Percentiles rank a stretch among this genome's conserved stretches.
These are phyloP conservation scores for Heteromurus nitidus DNA, from an alignment of 2,888 invertebrate species.

Conservation along the genomic window DNA sequence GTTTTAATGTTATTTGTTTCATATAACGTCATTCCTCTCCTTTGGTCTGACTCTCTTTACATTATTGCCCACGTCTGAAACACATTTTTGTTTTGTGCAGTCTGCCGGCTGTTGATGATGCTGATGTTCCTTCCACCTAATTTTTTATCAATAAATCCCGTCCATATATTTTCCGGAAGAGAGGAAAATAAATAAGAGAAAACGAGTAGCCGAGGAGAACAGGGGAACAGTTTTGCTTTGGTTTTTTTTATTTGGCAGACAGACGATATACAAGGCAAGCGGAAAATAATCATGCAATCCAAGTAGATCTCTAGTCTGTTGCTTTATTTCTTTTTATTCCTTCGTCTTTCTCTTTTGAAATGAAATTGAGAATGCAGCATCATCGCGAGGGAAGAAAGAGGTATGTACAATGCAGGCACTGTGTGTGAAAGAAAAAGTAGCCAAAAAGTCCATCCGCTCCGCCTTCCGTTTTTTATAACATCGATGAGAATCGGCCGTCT, in stretches of 20 bases:
- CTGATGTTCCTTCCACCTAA: conserved; percentile 22
- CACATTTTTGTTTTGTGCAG: too few species aligned
- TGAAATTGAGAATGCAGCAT: conserved; percentile 30
- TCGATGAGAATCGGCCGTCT: neutral
- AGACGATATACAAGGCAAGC: neutral
- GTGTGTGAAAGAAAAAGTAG: neutral
- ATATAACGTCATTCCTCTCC: neutral
- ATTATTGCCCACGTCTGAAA: too few species aligned
- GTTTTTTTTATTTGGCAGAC: neutral
- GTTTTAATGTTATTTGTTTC: conserved; percentile 20
- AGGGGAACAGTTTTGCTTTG: neutral
- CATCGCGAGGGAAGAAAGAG: neutral
- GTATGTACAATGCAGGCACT: neutral
- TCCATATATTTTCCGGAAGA: conserved; percentile 15
- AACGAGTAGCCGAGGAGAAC: neutral
- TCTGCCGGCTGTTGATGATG: neutral
- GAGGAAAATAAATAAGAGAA: neutral
- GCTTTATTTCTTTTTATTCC: neutral
- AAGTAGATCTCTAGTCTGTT: conserved; percentile 15
- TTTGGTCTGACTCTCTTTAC: neutral
- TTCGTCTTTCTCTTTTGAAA: neutral
- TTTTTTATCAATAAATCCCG: conserved; percentile 32
- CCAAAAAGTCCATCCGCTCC: conserved; percentile 26
- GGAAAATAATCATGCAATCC: conserved; percentile 15
- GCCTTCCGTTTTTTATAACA: neutral